Evolutionary conservation across 2,797 vertebrate genomes (phyloP).

Genomic region (Molossus alvarezi): DNA sequence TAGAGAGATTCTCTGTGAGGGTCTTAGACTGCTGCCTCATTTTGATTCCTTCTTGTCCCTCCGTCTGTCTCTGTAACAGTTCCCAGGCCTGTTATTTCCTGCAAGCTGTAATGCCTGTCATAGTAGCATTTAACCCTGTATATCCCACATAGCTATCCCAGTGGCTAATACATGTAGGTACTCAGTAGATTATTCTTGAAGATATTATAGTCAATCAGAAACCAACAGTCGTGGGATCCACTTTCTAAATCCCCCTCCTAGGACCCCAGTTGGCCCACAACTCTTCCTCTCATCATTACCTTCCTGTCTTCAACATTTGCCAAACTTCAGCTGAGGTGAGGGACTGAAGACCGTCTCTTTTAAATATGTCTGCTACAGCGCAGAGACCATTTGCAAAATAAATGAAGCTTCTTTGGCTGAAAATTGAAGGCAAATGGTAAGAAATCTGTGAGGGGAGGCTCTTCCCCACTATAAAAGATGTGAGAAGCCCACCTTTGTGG

Average conservation of each 20-base stretch:
- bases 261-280: neutral
- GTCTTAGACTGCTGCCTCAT: neutral
- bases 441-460: neutral
- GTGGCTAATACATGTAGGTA: neutral
- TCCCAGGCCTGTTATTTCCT: neutral
- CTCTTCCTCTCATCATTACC: neutral
- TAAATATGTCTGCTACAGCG: neutral
- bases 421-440: neutral
- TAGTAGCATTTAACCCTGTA: neutral
- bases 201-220: neutral
- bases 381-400: neutral
- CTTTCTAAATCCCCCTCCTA: neutral
- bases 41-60: neutral
- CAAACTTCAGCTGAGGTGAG: neutral
- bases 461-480: neutral
- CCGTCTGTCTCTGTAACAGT: slow-evolving; percentile 41
- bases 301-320: neutral
- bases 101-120: neutral
- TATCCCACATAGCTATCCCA: neutral
- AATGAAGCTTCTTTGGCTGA: neutral
- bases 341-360: neutral
- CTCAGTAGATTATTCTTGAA: slow-evolving; percentile 2
- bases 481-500: neutral
- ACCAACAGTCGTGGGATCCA: neutral
- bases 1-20: neutral